These are phyloP conservation scores for Perithous albicinctus DNA, from an alignment of 2,888 invertebrate genomes.

Conservation along the genomic window DNA sequence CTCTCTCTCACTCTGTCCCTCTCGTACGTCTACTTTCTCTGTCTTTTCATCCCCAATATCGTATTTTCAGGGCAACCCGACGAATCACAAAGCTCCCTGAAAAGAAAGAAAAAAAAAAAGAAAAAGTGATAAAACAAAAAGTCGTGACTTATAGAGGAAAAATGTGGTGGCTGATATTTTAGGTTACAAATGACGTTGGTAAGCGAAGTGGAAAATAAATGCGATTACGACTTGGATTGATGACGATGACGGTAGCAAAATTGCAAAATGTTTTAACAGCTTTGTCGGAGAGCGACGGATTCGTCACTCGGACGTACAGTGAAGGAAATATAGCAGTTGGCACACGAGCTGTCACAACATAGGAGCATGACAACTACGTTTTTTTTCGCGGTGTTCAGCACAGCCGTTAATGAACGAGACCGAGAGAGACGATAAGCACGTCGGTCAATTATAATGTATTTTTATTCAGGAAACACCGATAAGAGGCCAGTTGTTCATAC, in stretches of 20 bases:
- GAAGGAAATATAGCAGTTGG: slow-evolving; percentile 14
- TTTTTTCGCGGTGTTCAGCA: slow-evolving; percentile 62
- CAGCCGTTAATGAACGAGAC: slow-evolving; percentile 37
- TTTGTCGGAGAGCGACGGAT: not conserved
- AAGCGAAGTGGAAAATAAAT: slow-evolving; percentile 14
- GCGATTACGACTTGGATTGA: slow-evolving; percentile 1
- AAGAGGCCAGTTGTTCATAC: not conserved
- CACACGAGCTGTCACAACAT: slow-evolving; percentile 69
- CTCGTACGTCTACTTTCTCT: slow-evolving; percentile 27
- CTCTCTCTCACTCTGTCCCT: not conserved
- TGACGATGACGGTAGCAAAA: slow-evolving; percentile 1
- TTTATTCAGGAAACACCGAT: not conserved
- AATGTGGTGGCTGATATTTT: slow-evolving; percentile 30
- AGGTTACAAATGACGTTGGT: slow-evolving; percentile 52
- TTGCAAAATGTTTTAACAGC: not conserved
- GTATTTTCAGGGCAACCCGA: not conserved
- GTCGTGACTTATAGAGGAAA: not conserved
- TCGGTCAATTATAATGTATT: not conserved
- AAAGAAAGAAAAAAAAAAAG: slow-evolving; percentile 33
- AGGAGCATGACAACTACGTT: slow-evolving; percentile 74
- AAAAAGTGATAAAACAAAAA: not conserved
- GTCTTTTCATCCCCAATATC: slow-evolving; percentile 34
- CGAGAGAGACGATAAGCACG: not conserved
- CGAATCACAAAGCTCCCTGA: slow-evolving; percentile 46
- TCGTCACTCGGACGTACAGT: slow-evolving; percentile 8